Base-by-base conservation (phyloP, 2,797 vertebrate genomes). In the Stomatorhinus walkeri region DNA sequence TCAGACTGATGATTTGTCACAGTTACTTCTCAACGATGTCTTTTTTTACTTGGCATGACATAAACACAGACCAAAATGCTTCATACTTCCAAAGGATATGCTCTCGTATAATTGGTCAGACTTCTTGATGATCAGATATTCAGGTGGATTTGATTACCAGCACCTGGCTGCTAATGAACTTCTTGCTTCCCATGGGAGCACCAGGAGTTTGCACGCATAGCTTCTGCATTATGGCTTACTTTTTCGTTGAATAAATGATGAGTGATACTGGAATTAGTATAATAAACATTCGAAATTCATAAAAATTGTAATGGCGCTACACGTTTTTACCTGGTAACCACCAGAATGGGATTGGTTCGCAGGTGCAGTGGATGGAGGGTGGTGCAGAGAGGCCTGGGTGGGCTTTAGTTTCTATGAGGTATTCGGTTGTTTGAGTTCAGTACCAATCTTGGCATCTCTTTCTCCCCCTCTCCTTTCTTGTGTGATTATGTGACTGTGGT, bases 341-440 rank as follows among this genome's bases (percentile, higher is more conserved):
- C 12, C 68, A 36, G 68, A 14, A 72, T 40, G 28, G 12, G 28
- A 49, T 48, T 85, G 36, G 48, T 40, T 87, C 19, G 24, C 24
- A 61, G 52, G 6, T n/a, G 28, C 28, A 40, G 52, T 4, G 32
- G 52, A 43, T 40, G 85, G 84, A 76, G 83, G 51, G 54, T 72
- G 87, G 88, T 84, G 92, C 91, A 68, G 83, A 32, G 89, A 92
- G 88, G 91, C 89, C 22, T 88, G 93, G 91, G 90, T 52, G 87
- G 91, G 93, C 91, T 93, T 94, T 93, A 93, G 94, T 96, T 96
- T 92, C 95, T 94, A 91, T 92, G 86, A 93, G 92, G 89, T 91
- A 92, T 93, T 94, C 91, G 94, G 94, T 96, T 94, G 93, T 95
- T 94, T 92, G 91, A 95, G 94, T 95, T 92, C 93, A 94, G 93